Base-by-base conservation (phyloP, 2,113 vertebrate species). In the Aphyosemion australe region DNA sequence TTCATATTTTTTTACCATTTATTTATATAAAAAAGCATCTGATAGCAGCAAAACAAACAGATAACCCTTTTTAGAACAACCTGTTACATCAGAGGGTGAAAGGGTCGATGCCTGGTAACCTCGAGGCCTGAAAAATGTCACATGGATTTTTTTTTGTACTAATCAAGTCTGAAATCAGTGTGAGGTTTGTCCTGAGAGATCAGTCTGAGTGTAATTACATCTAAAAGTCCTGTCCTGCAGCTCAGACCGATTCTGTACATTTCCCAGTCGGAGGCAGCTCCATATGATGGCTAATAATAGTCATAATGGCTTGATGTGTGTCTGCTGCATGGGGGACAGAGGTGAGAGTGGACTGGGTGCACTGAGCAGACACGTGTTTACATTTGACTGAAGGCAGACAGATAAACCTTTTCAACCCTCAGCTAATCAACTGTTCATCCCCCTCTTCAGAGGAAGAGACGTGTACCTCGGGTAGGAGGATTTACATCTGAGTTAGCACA, bases 281-380 rank as follows among this genome's bases (percentile, higher is more conserved):
- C 74, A 74, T 80, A 79, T 81, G 82, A 79, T 45, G 42, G 47
- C 41, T 48, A 66, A 66, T 81, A 72, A 72, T 72, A 65, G 72
- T 65, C 72, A 78, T 67, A 72, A 74, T 57, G 62, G 53, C 45
- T 59, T 26, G 55, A 48, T 34, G 49, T 79, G 67, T 54, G 51
- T 63, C 61, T 49, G 60, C 52, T n/a, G 19, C 1, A 10, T 37
- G 34, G 32, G 4, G 32, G 32, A 32, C 32, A 5, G 32, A n/a
- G n/a, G 32, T 32, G 32, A 32, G 32, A 62, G 67, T 20, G 15
- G 56, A 72, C 18, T 43, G 21, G 48, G 43, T 65, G 19, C 57
- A 75, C 49, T 3, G 6, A 41, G 68, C 21, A 21, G 34, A 43
- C 15, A n/a, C 18, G 61, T 8, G 57, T 9, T 56, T n/a, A 31